phyloP scores from a whole-genome alignment of 2,797 vertebrate species.

The Triplophysa bombifrons region DNA sequence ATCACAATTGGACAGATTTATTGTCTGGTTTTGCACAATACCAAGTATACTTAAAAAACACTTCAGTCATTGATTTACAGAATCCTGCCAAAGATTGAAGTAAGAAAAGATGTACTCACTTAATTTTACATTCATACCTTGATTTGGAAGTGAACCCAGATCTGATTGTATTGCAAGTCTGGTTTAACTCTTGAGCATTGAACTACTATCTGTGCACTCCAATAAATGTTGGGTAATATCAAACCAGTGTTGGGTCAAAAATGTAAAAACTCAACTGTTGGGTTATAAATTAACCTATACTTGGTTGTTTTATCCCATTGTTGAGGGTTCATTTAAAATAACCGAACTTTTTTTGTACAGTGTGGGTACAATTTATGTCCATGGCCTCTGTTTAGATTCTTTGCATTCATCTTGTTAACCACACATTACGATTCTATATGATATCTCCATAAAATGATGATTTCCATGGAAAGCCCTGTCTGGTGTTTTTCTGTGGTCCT shows the following conservation, averaged over 20 bases:
- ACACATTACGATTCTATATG: neutral
- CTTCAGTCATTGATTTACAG: neutral
- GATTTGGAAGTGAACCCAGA: neutral
- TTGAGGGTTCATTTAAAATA: too few species aligned
- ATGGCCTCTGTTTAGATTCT: neutral
- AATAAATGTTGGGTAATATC: too few species aligned
- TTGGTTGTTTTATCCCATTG: too few species aligned
- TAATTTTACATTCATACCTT: neutral
- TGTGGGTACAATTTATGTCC: neutral
- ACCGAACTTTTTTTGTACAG: too few species aligned
- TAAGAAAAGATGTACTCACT: neutral
- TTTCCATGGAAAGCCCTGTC: neutral
- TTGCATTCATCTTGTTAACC: neutral
- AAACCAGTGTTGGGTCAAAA: too few species aligned
- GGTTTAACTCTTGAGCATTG: slow-evolving; percentile 25
- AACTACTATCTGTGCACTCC: too few species aligned
- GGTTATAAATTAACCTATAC: too few species aligned
- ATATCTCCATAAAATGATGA: neutral
- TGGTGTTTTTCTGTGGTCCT: neutral
- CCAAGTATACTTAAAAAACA: neutral
- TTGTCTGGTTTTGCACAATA: neutral
- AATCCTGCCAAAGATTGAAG: neutral
- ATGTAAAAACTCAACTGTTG: too few species aligned
- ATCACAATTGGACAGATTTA: neutral
- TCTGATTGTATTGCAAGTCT: neutral